A percentile compares a stretch with the other conserved stretches of the same genome.
These are phyloP conservation scores for Tetramorium parvispinum DNA, from an alignment of 1,140 invertebrate species.

Conservation along the genomic window DNA sequence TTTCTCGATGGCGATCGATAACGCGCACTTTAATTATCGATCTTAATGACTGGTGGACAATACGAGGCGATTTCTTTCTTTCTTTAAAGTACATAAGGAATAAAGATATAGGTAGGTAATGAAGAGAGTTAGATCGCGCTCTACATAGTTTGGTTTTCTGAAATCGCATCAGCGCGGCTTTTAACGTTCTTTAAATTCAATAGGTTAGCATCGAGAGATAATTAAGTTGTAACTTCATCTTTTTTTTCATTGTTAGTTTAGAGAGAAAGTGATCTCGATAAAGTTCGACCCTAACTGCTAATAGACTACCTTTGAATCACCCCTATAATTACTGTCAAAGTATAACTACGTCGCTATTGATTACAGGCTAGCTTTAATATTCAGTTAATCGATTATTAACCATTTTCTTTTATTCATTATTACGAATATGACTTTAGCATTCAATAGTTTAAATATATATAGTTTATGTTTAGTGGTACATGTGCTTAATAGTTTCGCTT, in stretches of 20 bases:
- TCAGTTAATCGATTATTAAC: slow-evolving; percentile 82
- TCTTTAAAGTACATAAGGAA: slow-evolving; percentile 74
- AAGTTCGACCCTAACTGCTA: slow-evolving; percentile 83
- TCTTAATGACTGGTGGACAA: slow-evolving; percentile 73
- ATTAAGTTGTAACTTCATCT: slow-evolving; percentile 71
- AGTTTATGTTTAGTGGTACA: slow-evolving; percentile 84
- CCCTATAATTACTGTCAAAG: slow-evolving; percentile 81
- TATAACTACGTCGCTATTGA: slow-evolving; percentile 81
- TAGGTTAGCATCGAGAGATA: slow-evolving; percentile 78
- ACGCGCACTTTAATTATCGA: slow-evolving; percentile 44
- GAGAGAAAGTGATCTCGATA: slow-evolving; percentile 84
- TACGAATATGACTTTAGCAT: slow-evolving; percentile 84
- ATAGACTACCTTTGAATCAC: slow-evolving; percentile 80
- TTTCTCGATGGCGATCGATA: slow-evolving; percentile 41
- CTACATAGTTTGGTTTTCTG: slow-evolving; percentile 66
- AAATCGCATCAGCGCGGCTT: slow-evolving; percentile 59
- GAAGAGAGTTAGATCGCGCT: slow-evolving; percentile 75
- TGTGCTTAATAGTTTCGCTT: slow-evolving; percentile 76
- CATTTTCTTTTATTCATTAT: slow-evolving; percentile 77
- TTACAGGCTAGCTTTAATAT: slow-evolving; percentile 83
- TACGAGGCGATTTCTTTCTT: slow-evolving; percentile 65
- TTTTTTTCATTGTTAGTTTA: slow-evolving; percentile 72
- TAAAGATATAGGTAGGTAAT: slow-evolving; percentile 71
- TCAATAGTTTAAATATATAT: slow-evolving; percentile 85
- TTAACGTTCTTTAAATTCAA: slow-evolving; percentile 68